phyloP scores from a whole-genome alignment of 2,888 invertebrate species.

The Anoncus sp. region DNA sequence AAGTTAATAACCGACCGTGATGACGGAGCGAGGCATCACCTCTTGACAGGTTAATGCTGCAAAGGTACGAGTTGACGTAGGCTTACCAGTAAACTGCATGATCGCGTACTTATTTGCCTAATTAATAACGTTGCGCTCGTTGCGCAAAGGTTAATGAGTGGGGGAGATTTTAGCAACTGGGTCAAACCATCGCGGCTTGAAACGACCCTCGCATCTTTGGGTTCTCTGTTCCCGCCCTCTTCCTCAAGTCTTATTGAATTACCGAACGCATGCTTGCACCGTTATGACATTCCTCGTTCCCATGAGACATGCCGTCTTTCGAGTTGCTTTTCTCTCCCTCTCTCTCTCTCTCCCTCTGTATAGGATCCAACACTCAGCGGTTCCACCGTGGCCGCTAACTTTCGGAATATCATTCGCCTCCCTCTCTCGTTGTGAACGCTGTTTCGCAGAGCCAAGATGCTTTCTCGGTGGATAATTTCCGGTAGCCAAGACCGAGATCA shows the following conservation, averaged over 20 bases:
- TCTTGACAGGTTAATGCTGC: constrained; percentile 15
- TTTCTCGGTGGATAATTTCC: constrained; percentile 27
- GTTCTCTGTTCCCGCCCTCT: constrained; percentile 18
- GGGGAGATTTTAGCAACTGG: constrained; percentile 47
- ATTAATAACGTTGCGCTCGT: constrained; percentile 55
- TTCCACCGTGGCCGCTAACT: constrained; percentile 29
- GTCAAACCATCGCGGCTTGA: constrained; percentile 43
- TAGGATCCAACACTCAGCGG: not conserved
- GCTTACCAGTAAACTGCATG: constrained; percentile 52
- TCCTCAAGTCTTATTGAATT: constrained; percentile 48
- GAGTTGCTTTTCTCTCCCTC: not conserved
- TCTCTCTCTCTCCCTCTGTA: not conserved
- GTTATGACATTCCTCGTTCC: constrained; percentile 50
- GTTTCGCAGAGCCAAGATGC: constrained; percentile 30
- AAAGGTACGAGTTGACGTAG: constrained; percentile 48
- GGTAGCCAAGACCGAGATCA: constrained; percentile 1
- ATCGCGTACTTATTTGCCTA: constrained; percentile 59
- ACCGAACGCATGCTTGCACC: constrained; percentile 54
- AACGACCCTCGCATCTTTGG: constrained; percentile 24
- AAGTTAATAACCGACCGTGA: constrained; percentile 43
- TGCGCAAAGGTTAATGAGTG: constrained; percentile 35
- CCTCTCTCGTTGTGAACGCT: constrained; percentile 32
- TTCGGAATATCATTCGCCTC: constrained; percentile 35
- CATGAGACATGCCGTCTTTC: constrained; percentile 29
- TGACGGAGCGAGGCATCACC: constrained; percentile 30